A percentile compares a stretch with the other conserved stretches of the same genome.
These are phyloP conservation scores for Drosophila mimica DNA, from an alignment of 2,888 invertebrate genomes.

Conservation along the genomic window DNA sequence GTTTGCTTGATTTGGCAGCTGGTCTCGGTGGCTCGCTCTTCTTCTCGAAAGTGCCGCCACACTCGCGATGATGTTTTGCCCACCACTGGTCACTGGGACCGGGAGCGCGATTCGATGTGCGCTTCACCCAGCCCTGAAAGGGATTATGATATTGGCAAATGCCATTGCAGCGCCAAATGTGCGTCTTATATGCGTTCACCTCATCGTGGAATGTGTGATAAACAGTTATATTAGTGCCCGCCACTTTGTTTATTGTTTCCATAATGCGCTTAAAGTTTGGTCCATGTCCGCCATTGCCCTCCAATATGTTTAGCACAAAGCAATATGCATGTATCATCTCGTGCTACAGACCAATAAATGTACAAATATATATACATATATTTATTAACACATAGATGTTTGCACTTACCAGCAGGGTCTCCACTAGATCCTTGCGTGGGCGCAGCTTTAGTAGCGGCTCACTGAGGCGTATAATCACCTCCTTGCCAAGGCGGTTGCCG, in stretches of 20 bases:
- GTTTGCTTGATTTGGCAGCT: constrained; percentile 10
- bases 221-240: constrained; percentile 95
- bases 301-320: constrained; percentile 93
- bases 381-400: background rate
- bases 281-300: constrained; percentile 97
- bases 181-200: constrained; percentile 93
- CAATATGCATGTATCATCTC: constrained; percentile 99
- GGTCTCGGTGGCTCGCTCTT: constrained; percentile 89
- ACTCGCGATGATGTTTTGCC: constrained; percentile 90
- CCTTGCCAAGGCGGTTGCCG: constrained; percentile 74
- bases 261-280: constrained; percentile 97
- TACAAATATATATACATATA: background rate
- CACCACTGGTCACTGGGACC: constrained; percentile 95
- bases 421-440: constrained; percentile 96
- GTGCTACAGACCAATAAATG: constrained; percentile 87
- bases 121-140: constrained; percentile 94
- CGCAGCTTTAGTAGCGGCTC: constrained; percentile 95
- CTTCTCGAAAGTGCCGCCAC: constrained; percentile 94
- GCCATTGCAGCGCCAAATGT: constrained; percentile 98
- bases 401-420: constrained; percentile 92
- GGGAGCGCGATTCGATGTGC: constrained; percentile 95
- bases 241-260: constrained; percentile 94
- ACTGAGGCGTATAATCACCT: constrained; percentile 88
- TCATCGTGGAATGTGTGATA: constrained; percentile 98
- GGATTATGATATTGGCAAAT: constrained; percentile 92